Conservation (phyloP, 2,888 invertebrate genomes). For the Ditylenchus weischeri region DNA sequence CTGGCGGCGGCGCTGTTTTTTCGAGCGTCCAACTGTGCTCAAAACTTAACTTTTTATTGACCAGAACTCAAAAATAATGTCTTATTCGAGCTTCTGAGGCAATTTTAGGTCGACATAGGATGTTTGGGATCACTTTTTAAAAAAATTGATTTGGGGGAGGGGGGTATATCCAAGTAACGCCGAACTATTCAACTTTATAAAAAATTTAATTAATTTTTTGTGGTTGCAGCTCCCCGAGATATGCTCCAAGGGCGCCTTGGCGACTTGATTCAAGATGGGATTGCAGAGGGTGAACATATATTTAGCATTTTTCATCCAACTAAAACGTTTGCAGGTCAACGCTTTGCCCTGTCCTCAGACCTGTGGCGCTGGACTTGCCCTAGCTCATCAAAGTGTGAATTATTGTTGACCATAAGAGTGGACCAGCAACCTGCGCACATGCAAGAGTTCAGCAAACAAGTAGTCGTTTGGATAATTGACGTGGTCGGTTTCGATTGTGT, state of each 20-base stretch:
- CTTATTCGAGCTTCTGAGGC: too few relatives aligned
- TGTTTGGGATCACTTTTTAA: too few relatives aligned
- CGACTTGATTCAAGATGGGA: constrained; percentile 48
- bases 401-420: constrained; percentile 42
- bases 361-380: constrained; percentile 43
- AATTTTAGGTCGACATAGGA: too few relatives aligned
- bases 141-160: too few relatives aligned
- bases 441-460: constrained; percentile 19
- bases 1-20: too few relatives aligned
- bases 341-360: constrained; percentile 32
- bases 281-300: constrained; percentile 35
- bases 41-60: too few relatives aligned
- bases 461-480: constrained; percentile 40
- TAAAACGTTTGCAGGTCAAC: constrained; percentile 22
- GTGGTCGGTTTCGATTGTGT: constrained; percentile 25
- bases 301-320: too few relatives aligned
- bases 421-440: neutral
- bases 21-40: too few relatives aligned
- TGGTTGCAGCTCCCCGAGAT: constrained; percentile 5
- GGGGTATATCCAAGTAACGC: too few relatives aligned
- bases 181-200: too few relatives aligned
- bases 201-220: neutral
- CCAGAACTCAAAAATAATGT: too few relatives aligned
- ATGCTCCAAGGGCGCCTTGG: constrained; percentile 44
- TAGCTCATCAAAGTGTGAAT: constrained; percentile 43